Evolutionary conservation across 2,888 invertebrate genomes (phyloP).

Genomic region (Liopterus haemorrhoidalis): DNA sequence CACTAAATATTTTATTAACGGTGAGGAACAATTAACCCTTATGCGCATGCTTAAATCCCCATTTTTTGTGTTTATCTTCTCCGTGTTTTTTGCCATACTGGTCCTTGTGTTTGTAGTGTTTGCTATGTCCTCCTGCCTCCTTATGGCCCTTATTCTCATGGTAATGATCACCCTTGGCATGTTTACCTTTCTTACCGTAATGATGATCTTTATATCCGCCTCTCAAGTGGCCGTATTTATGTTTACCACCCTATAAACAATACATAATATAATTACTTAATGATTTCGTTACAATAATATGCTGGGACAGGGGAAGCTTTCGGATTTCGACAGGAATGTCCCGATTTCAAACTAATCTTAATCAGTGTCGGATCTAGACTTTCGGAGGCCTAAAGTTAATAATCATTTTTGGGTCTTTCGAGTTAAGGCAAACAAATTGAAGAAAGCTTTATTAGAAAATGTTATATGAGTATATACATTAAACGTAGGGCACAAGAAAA

Average conservation of each 20-base stretch:
- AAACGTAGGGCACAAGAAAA: too few species aligned
- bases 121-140: slow-evolving; percentile 51
- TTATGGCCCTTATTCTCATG: slow-evolving; percentile 56
- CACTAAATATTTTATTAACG: too few species aligned
- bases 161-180: slow-evolving; percentile 52
- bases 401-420: too few species aligned
- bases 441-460: too few species aligned
- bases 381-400: too few species aligned
- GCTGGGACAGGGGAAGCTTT: not conserved
- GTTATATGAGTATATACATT: too few species aligned
- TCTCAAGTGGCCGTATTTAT: slow-evolving; percentile 51
- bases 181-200: slow-evolving; percentile 54
- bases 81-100: slow-evolving; percentile 48
- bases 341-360: too few species aligned
- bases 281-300: slow-evolving; percentile 5
- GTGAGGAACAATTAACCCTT: too few species aligned
- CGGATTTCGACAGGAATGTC: not conserved
- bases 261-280: slow-evolving; percentile 9
- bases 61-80: slow-evolving; percentile 51
- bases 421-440: too few species aligned
- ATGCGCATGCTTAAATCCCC: slow-evolving; percentile 55
- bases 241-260: slow-evolving; percentile 52
- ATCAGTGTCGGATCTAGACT: too few species aligned
- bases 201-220: slow-evolving; percentile 48
- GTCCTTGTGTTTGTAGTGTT: slow-evolving; percentile 49